Conservation (phyloP, 2,888 invertebrate genomes). For the Apotomis betuletana region DNA sequence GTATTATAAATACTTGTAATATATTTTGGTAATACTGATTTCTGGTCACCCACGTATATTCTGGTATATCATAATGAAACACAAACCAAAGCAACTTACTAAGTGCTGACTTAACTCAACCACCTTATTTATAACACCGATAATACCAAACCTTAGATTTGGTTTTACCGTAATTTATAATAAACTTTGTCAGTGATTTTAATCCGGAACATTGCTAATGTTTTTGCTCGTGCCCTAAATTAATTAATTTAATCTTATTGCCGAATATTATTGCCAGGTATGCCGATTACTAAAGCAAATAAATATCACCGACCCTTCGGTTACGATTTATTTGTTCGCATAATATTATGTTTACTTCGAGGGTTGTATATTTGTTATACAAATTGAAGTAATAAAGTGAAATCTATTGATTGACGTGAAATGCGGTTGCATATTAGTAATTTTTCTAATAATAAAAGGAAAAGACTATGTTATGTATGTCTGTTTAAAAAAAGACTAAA, state of each 20-base stretch:
- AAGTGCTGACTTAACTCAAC: constrained; percentile 3
- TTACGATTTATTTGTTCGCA: not conserved
- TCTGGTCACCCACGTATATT: no score
- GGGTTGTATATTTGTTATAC: no score
- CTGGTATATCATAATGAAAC: no score
- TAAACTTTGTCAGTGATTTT: constrained; percentile 38
- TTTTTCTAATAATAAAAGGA: no score
- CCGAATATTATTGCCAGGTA: constrained; percentile 12
- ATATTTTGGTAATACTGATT: no score
- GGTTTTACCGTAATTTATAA: constrained; percentile 38
- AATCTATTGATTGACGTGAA: no score
- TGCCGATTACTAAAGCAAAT: constrained; percentile 6
- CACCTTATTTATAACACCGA: constrained; percentile 32
- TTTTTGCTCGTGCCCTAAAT: constrained; percentile 26
- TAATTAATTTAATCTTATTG: constrained; percentile 38
- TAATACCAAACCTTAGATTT: constrained; percentile 37
- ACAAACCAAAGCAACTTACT: not conserved
- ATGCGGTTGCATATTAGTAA: no score
- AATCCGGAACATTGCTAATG: constrained; percentile 25
- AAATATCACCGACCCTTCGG: not conserved
- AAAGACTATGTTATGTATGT: no score
- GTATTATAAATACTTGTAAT: no score
- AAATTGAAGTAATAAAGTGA: no score
- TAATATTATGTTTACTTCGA: not conserved
- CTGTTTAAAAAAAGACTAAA: no score